Evolutionary conservation across 1,140 invertebrate genomes (phyloP).

Genomic region (Aradophagus sp.): DNA sequence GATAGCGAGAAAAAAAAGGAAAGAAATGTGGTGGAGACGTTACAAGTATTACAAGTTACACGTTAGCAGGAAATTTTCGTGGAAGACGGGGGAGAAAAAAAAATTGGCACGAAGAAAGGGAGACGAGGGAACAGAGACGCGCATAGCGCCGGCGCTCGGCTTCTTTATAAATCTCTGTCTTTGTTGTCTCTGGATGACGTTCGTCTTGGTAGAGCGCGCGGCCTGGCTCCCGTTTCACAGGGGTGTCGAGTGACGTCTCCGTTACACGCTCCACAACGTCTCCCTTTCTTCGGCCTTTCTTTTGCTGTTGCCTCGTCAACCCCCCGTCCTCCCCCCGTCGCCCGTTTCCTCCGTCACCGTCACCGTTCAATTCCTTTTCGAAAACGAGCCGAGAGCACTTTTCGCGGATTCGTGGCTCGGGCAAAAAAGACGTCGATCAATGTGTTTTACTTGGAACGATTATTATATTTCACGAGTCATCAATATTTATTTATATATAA

Average conservation of each 20-base stretch:
- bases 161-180: conserved; percentile 63
- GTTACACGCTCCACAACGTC: conserved; percentile 52
- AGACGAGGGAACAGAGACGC: no score
- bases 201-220: conserved; percentile 47
- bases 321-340: background rate
- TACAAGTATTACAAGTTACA: no score
- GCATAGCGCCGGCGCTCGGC: conserved; percentile 59
- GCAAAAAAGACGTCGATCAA: conserved; percentile 13
- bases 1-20: conserved; percentile 27
- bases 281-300: conserved; percentile 36
- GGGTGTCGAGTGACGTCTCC: conserved; percentile 66
- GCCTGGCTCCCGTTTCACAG: conserved; percentile 64
- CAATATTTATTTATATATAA: no score
- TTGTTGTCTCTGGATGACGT: conserved; percentile 34
- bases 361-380: conserved; percentile 37
- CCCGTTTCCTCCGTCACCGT: conserved; percentile 9
- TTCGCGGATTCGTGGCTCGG: conserved; percentile 20
- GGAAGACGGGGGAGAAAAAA: conserved; percentile 3
- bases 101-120: conserved; percentile 9
- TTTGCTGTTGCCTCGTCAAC: no score
- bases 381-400: conserved; percentile 39
- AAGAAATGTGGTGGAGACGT: no score
- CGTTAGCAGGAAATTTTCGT: conserved; percentile 36
- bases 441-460: background rate
- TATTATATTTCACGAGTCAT: no score